A percentile compares a stretch with the other conserved stretches of the same genome.
Evolutionary conservation across 2,113 vertebrate genomes (phyloP).

Genomic region (Ondatra zibethicus): DNA sequence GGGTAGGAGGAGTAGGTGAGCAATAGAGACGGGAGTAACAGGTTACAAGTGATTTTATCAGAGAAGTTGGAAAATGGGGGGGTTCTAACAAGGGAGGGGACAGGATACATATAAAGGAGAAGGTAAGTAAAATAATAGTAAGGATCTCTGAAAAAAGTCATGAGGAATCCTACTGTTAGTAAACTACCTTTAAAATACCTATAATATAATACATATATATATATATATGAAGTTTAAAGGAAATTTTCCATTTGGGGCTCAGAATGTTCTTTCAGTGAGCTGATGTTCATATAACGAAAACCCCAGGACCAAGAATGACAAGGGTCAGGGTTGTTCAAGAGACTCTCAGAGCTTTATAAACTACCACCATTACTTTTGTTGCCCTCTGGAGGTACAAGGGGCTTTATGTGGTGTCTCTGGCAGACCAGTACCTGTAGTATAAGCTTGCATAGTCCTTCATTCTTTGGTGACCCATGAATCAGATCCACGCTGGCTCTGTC

Average conservation of each 20-base stretch:
- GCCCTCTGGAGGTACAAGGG: neutral
- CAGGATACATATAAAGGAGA: neutral
- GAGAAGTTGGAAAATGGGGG: neutral
- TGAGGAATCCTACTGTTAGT: neutral
- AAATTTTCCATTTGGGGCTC: neutral
- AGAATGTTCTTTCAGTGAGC: neutral
- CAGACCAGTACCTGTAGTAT: neutral
- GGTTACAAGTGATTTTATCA: neutral
- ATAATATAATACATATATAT: neutral
- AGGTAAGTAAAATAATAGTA: neutral
- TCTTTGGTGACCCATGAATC: neutral
- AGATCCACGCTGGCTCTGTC: neutral
- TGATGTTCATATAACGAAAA: neutral
- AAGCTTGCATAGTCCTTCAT: neutral
- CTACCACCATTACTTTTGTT: neutral
- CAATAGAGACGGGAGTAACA: neutral
- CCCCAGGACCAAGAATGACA: neutral
- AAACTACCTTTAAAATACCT: neutral
- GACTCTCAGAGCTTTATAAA: no score
- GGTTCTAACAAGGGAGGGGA: neutral
- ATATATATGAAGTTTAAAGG: neutral
- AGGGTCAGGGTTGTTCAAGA: neutral
- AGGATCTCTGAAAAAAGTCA: neutral
- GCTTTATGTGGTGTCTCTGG: neutral
- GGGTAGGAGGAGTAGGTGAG: no score